These are phyloP conservation scores for Phasianus colchicus DNA, from an alignment of 2,113 vertebrate genomes.

Conservation along the genomic window DNA sequence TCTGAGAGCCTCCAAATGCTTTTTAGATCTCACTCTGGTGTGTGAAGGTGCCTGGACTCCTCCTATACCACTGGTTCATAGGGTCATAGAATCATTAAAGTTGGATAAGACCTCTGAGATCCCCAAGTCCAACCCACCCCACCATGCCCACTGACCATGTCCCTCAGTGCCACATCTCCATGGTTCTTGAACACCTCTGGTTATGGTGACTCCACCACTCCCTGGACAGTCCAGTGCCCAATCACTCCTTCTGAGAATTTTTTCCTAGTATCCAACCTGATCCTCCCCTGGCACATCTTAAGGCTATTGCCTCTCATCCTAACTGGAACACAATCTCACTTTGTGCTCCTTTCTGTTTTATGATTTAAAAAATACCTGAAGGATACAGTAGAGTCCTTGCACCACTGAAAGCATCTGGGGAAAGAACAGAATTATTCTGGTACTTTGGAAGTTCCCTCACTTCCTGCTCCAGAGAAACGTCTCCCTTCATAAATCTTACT, in stretches of 20 bases:
- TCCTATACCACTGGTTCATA: background rate
- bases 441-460: constrained; percentile 8
- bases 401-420: background rate
- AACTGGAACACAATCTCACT: background rate
- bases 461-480: background rate
- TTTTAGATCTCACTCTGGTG: background rate
- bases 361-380: background rate
- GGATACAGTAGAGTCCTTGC: background rate
- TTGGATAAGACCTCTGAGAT: too few relatives aligned
- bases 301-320: too few relatives aligned
- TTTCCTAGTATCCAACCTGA: too few relatives aligned
- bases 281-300: too few relatives aligned
- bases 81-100: too few relatives aligned
- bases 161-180: too few relatives aligned
- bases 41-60: background rate
- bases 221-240: too few relatives aligned
- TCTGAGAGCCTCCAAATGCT: background rate
- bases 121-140: too few relatives aligned
- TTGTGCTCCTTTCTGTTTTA: background rate
- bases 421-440: background rate
- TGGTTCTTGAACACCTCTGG: too few relatives aligned
- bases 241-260: too few relatives aligned
- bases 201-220: too few relatives aligned
- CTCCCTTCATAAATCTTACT: constrained; percentile 47
- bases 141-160: too few relatives aligned